Evolutionary conservation across 2,888 invertebrate species (phyloP).

Genomic region (Dasysyrphus tricinctus): DNA sequence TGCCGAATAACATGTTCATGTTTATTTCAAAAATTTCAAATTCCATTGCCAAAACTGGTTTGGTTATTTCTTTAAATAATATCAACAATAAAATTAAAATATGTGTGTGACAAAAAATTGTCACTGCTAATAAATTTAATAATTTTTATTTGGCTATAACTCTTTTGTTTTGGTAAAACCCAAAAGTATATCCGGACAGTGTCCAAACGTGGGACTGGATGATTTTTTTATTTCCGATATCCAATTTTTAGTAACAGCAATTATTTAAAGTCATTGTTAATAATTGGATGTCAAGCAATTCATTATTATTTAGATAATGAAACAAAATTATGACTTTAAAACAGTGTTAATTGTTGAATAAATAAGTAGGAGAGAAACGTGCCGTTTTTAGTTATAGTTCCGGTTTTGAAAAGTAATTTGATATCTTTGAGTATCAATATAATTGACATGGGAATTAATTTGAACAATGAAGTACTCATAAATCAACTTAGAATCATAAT

Average conservation of each 20-base stretch:
- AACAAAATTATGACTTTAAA: slow-evolving; percentile 25
- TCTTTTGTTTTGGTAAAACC: slow-evolving; percentile 64
- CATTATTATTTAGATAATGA: slow-evolving; percentile 52
- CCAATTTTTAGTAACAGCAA: not conserved
- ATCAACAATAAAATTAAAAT: slow-evolving; percentile 59
- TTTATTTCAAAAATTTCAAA: slow-evolving; percentile 14
- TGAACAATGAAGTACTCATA: not conserved
- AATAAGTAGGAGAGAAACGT: slow-evolving; percentile 1
- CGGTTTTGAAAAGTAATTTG: not conserved
- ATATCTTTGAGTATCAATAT: not conserved
- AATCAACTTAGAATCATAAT: not conserved
- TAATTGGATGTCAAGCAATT: slow-evolving; percentile 51
- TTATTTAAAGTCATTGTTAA: slow-evolving; percentile 15
- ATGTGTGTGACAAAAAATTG: slow-evolving; percentile 56
- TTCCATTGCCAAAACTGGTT: slow-evolving; percentile 29
- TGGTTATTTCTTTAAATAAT: slow-evolving; percentile 25
- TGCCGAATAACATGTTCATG: slow-evolving; percentile 7
- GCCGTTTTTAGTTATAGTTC: not conserved
- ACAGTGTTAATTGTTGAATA: not conserved
- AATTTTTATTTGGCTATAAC: slow-evolving; percentile 21
- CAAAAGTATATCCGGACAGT: slow-evolving; percentile 41
- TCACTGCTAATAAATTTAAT: slow-evolving; percentile 56
- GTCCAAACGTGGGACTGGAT: not conserved
- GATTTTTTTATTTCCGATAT: slow-evolving; percentile 14
- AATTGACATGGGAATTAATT: not conserved